Conservation (phyloP, 2,113 vertebrate genomes). For the Chiloscyllium plagiosum region DNA sequence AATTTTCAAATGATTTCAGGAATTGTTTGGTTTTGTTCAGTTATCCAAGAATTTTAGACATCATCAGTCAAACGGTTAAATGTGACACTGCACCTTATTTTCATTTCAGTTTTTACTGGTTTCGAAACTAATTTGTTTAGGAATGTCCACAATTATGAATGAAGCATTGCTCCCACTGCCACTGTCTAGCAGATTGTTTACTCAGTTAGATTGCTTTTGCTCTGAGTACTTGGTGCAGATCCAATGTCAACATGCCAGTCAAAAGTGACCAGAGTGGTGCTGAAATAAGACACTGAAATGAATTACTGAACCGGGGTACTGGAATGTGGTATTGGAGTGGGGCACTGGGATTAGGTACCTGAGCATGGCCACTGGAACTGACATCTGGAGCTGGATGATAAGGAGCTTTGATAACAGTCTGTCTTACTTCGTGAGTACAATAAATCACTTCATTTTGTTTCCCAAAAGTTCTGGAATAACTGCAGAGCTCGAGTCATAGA, state of each 20-base stretch:
- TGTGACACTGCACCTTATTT: not conserved
- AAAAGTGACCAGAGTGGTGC: not conserved
- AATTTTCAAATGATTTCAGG: not conserved
- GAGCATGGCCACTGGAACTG: too few relatives aligned
- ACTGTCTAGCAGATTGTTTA: not conserved
- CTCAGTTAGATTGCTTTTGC: not conserved
- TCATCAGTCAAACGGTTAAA: not conserved
- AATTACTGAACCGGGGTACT: not conserved
- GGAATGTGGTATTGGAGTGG: not conserved
- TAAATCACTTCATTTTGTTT: not conserved
- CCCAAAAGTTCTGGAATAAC: not conserved
- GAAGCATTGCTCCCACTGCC: not conserved
- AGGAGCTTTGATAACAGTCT: too few relatives aligned
- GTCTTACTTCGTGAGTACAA: too few relatives aligned
- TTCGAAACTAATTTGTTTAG: constrained; percentile 5
- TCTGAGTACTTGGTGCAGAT: too few relatives aligned
- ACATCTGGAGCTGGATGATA: too few relatives aligned
- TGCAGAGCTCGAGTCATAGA: not conserved
- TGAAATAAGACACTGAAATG: too few relatives aligned
- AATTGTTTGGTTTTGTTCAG: constrained; percentile 1
- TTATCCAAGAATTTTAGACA: constrained; percentile 25
- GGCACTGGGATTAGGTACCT: too few relatives aligned
- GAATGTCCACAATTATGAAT: not conserved
- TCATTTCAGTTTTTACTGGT: not conserved
- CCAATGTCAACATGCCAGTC: not conserved